Conservation (phyloP, 1,140 invertebrate species). For the Neodiprion fabricii region DNA sequence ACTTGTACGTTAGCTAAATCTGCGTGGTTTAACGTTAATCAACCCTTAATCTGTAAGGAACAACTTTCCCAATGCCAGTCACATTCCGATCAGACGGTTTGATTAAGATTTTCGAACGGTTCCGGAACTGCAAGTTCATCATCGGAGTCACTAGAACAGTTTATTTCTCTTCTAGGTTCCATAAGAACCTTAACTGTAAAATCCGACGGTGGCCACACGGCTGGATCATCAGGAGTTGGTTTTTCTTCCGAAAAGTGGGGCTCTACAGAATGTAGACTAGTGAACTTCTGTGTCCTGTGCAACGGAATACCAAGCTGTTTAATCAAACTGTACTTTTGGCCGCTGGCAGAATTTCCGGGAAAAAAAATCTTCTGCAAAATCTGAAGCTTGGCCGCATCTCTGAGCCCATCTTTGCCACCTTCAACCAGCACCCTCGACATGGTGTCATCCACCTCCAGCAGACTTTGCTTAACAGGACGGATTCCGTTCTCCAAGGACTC, state of each 20-base stretch:
- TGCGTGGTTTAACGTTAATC: no score
- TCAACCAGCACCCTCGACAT: no score
- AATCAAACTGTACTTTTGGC: background rate
- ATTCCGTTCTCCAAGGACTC: conserved; percentile 9
- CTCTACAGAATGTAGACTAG: conserved; percentile 18
- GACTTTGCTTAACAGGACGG: background rate
- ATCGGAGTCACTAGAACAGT: background rate
- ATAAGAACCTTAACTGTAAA: background rate
- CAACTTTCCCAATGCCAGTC: no score
- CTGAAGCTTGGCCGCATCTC: no score
- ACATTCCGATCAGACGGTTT: no score
- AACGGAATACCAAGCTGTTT: conserved; percentile 11
- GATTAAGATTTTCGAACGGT: no score
- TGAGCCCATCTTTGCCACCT: no score
- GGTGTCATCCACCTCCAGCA: background rate
- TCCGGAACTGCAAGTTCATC: background rate
- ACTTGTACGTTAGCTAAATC: no score
- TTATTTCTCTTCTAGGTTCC: background rate
- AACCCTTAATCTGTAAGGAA: no score
- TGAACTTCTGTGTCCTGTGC: conserved; percentile 24
- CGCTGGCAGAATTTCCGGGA: background rate
- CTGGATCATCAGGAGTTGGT: background rate
- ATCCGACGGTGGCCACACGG: background rate
- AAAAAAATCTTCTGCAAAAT: background rate
- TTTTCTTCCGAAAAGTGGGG: background rate